Percentiles rank a stretch among this genome's conserved stretches.
Evolutionary conservation across 2,113 vertebrate genomes (phyloP).

Genomic region (Saimiri boliviensis): DNA sequence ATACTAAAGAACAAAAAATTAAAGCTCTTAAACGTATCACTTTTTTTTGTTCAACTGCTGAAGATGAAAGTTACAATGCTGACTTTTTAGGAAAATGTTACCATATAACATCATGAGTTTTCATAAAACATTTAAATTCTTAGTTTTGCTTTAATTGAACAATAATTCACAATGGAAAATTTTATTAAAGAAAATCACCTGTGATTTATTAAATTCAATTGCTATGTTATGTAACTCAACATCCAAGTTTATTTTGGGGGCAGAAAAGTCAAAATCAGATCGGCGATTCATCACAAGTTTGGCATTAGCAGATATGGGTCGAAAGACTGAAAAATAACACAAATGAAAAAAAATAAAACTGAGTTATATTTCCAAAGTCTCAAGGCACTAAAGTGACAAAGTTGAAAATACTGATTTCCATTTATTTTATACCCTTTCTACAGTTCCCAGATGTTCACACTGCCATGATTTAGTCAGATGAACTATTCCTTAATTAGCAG

Average conservation of each 20-base stretch:
- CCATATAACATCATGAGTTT: neutral
- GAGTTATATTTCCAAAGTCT: neutral
- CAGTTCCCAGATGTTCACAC: neutral
- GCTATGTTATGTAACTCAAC: constrained; percentile 94
- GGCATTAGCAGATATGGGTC: constrained; percentile 94
- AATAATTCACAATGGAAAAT: constrained; percentile 44
- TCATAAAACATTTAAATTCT: constrained; percentile 38
- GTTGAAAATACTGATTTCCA: constrained; percentile 9
- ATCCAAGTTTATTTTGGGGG: constrained; percentile 94
- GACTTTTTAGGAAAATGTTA: constrained; percentile 9
- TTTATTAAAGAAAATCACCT: constrained; percentile 85
- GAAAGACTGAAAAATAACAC: constrained; percentile 90
- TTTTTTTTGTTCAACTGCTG: neutral
- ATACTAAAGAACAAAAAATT: constrained; percentile 86
- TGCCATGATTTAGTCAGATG: neutral
- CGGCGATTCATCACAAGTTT: constrained; percentile 97
- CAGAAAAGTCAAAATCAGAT: constrained; percentile 95
- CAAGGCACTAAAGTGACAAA: neutral
- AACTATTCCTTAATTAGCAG: neutral
- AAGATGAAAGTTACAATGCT: neutral
- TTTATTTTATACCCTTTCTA: neutral
- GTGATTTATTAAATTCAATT: constrained; percentile 94
- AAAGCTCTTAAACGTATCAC: neutral
- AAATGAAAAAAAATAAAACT: constrained; percentile 50
- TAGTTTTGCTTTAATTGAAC: constrained; percentile 49